These are phyloP conservation scores for Lithodes maja DNA, from an alignment of 2,888 invertebrate species.

Conservation along the genomic window DNA sequence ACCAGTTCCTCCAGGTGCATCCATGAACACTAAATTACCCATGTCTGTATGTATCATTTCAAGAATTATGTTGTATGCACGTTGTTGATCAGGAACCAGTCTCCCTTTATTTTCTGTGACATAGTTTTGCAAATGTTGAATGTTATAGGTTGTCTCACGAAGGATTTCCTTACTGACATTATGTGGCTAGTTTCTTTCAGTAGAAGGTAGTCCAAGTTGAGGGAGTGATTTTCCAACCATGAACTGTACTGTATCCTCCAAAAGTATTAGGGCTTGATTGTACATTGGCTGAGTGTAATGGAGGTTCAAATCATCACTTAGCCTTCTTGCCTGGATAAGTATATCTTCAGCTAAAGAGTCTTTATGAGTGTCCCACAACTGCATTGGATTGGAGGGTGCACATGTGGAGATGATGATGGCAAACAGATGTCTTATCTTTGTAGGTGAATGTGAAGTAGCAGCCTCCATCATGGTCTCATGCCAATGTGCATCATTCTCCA, in stretches of 20 bases:
- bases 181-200: neutral
- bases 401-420: constrained; percentile 71
- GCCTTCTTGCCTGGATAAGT: neutral
- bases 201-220: neutral
- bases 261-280: neutral
- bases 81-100: neutral
- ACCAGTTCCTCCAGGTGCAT: constrained; percentile 75
- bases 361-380: neutral
- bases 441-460: constrained; percentile 71
- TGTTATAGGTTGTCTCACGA: neutral
- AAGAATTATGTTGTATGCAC: constrained; percentile 48
- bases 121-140: neutral
- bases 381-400: neutral
- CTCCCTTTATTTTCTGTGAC: neutral
- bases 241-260: neutral
- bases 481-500: constrained; percentile 72
- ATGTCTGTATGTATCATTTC: no score
- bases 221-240: neutral
- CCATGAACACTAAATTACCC: constrained; percentile 71
- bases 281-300: neutral
- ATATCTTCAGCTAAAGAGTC: neutral
- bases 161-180: neutral
- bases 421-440: constrained; percentile 73
- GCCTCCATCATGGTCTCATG: constrained; percentile 69
- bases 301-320: neutral